phyloP scores from a whole-genome alignment of 2,113 vertebrate genomes.

The Chamaea fasciata region DNA sequence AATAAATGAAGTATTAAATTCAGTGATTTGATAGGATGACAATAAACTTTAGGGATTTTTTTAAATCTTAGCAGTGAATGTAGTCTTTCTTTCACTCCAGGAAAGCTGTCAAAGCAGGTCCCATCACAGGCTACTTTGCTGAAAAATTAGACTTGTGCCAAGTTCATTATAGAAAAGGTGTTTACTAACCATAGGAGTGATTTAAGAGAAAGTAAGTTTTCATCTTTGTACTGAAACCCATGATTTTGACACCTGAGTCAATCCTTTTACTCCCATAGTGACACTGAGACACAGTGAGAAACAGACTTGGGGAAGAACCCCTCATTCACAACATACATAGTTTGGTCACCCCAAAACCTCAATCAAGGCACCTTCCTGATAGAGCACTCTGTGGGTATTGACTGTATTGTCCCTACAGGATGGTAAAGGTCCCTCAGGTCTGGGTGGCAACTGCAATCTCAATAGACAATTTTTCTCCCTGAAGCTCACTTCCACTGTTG shows the following conservation, averaged over 20 bases:
- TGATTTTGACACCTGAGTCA: background rate
- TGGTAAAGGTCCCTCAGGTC: background rate
- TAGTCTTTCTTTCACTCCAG: background rate
- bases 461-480: background rate
- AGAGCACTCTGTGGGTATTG: accelerated
- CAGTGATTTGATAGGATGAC: background rate
- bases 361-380: background rate
- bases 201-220: background rate
- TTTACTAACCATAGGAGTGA: background rate
- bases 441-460: background rate
- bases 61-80: background rate
- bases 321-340: background rate
- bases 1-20: background rate
- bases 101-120: background rate
- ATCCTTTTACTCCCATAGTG: background rate
- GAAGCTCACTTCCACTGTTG: background rate
- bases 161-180: background rate
- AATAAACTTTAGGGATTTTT: background rate
- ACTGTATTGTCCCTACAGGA: background rate
- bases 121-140: background rate
- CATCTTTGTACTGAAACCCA: background rate
- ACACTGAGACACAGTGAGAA: background rate
- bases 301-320: background rate
- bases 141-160: background rate
- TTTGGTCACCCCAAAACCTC: background rate